Evolutionary conservation across 2,113 vertebrate genomes (phyloP), one percentile per base, ranked within the genome.

Genomic region (Pedetes capensis): DNA sequence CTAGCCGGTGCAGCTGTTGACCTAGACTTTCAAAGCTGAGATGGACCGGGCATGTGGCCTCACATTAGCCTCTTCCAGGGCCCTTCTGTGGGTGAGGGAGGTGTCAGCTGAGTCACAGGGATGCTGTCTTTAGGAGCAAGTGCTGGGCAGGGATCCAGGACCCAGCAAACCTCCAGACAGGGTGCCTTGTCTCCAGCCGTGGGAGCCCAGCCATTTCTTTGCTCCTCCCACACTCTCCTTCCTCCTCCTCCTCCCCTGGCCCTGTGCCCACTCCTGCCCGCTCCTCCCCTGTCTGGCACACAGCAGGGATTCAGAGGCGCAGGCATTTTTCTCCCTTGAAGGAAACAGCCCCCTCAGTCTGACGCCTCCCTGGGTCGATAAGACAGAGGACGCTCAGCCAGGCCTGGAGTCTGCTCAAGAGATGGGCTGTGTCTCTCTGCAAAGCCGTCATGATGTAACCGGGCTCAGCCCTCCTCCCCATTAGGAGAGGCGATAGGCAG

Each of bases 331-430:
- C 82, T 97, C 91, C 79, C 69, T 13, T 75, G 92, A 80, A 93
- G 81, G 84, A 94, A 95, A 88, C 95, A 81, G 51, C 87, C 91
- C 88, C 83, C 93, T 95, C 89, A 17, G 95, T 96, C 96, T 97
- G 97, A 72, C 87, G 64, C 96, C 96, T 96, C 95, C 95, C 71
- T 61, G 76, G 96, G 81, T 97, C 95, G 94, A 97, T 97, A 97
- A 97, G 84, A 83, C 84, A 59, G 55, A 87, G 71, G 81, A 47
- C 22, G 10, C 53, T 85, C 86, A 91, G 84, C 94, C 92, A 72
- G 89, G 59, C 83, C 95, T 78, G 37, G 79, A 94, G 91, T 88
- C 63, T 1, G 94, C 84, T 51, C 49, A 53, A 39, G 84, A 81
- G 89, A 47, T 63, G 57, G 74, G 76, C 74, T 47, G 61, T 1